These are phyloP conservation scores for Rhogogaster chlorosoma DNA, from an alignment of 2,888 invertebrate species.

Conservation along the genomic window DNA sequence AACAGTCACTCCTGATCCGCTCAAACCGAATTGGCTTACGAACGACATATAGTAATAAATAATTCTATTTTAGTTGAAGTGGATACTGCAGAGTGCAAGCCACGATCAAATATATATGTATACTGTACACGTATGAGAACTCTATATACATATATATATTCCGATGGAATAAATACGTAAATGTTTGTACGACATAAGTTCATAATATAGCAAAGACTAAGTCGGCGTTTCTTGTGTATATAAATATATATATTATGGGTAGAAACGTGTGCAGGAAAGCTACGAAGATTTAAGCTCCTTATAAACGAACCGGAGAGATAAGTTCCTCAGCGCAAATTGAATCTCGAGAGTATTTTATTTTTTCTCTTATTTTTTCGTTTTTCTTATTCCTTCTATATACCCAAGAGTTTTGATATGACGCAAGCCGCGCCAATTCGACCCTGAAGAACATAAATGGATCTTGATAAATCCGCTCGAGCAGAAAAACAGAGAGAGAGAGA, in stretches of 20 bases:
- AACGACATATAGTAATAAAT: conserved; percentile 23
- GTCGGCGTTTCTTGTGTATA: neutral
- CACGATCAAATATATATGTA: neutral
- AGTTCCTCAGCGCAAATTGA: conserved; percentile 42
- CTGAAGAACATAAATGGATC: conserved; percentile 43
- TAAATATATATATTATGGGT: neutral
- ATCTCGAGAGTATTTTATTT: conserved; percentile 37
- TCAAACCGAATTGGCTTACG: neutral
- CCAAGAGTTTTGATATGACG: conserved; percentile 32
- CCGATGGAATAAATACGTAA: neutral
- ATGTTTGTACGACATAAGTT: neutral
- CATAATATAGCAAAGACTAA: neutral
- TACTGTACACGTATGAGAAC: neutral
- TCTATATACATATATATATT: neutral
- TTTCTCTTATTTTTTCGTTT: neutral
- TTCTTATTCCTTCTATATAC: neutral
- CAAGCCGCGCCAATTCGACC: conserved; percentile 1
- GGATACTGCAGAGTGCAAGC: neutral
- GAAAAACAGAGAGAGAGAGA: neutral
- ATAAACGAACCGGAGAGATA: neutral
- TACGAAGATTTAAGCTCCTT: conserved; percentile 18
- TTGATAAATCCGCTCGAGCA: neutral
- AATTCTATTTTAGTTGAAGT: conserved; percentile 26
- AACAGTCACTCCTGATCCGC: neutral
- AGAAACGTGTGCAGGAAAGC: neutral